Evolutionary conservation across 2,113 vertebrate species (phyloP).

Genomic region (Callithrix jacchus): DNA sequence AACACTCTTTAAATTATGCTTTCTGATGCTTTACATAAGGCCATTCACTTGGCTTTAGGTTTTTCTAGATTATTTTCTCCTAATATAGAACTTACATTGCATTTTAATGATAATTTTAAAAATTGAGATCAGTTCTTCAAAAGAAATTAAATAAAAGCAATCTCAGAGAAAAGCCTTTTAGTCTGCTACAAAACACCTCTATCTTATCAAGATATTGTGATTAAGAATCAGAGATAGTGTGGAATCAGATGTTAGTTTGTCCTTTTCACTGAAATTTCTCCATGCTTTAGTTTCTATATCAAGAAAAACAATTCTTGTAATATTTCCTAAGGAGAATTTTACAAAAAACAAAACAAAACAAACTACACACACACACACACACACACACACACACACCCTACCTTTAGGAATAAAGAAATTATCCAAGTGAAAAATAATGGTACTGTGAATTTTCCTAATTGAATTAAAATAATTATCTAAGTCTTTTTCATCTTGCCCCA

Average conservation of each 20-base stretch:
- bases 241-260: background rate
- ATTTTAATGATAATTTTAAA: conserved; percentile 6
- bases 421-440: conserved; percentile 44
- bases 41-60: background rate
- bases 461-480: conserved; percentile 31
- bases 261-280: background rate
- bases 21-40: background rate
- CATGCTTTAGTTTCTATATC: background rate
- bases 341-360: background rate
- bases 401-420: conserved; percentile 29
- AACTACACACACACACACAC: too few species aligned
- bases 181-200: background rate
- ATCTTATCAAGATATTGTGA: background rate
- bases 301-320: conserved; percentile 14
- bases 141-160: background rate
- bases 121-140: background rate
- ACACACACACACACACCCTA: background rate
- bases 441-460: conserved; percentile 36
- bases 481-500: conserved; percentile 17
- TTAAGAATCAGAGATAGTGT: background rate
- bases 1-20: background rate
- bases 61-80: background rate
- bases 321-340: background rate
- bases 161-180: background rate
- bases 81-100: background rate